Conservation (phyloP, 1,140 invertebrate genomes). For the Lerema accius region DNA sequence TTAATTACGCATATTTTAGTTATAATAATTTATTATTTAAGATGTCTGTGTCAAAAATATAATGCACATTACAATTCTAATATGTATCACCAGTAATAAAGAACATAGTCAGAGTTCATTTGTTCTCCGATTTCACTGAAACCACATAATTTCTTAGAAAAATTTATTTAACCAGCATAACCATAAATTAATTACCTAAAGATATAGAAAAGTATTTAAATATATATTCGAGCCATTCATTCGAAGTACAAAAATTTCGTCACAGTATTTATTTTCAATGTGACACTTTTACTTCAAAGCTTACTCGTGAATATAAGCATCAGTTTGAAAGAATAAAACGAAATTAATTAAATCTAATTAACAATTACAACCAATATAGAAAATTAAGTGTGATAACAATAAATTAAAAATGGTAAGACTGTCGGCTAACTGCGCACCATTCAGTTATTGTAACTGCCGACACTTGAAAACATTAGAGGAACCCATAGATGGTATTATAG, state of each 20-base stretch:
- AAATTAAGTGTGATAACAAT: too few relatives aligned
- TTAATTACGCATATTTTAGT: slow-evolving; percentile 18
- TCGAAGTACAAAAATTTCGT: neutral
- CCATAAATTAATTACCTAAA: slow-evolving; percentile 53
- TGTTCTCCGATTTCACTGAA: slow-evolving; percentile 40
- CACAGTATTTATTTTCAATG: neutral
- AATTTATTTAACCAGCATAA: slow-evolving; percentile 73
- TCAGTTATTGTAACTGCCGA: too few relatives aligned
- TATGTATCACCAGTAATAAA: slow-evolving; percentile 33
- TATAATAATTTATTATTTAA: slow-evolving; percentile 31
- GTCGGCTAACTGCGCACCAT: too few relatives aligned
- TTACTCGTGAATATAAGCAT: neutral
- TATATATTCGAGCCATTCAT: slow-evolving; percentile 11
- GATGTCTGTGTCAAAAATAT: slow-evolving; percentile 30
- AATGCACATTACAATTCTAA: slow-evolving; percentile 27
- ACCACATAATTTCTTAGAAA: slow-evolving; percentile 57
- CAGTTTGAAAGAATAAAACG: neutral
- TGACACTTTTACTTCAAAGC: neutral
- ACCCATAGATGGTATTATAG: too few relatives aligned
- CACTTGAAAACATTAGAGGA: too few relatives aligned
- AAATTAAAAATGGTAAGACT: too few relatives aligned
- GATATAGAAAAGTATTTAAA: slow-evolving; percentile 43
- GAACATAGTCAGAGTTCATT: slow-evolving; percentile 19
- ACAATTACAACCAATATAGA: neutral
- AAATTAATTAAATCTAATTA: neutral